phyloP scores from a whole-genome alignment of 2,797 vertebrate genomes.

The Anomalospiza imberbis region DNA sequence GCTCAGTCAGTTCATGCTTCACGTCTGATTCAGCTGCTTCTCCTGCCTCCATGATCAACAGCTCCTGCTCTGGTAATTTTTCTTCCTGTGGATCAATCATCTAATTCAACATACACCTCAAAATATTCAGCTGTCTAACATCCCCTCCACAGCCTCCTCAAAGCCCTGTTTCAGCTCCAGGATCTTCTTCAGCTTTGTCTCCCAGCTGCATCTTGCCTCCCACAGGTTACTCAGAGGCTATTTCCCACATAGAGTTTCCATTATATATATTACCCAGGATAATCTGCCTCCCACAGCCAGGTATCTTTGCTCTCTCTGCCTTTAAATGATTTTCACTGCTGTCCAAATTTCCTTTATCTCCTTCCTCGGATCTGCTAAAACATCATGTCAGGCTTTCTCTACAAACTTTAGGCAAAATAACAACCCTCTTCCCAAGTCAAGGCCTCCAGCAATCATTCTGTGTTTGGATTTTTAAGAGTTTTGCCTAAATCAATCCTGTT shows the following conservation, averaged over 20 bases:
- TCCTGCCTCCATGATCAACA: background rate
- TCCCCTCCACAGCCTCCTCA: background rate
- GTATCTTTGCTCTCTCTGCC: background rate
- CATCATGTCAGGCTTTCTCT: background rate
- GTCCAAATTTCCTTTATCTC: background rate
- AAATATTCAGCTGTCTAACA: background rate
- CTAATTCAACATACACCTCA: background rate
- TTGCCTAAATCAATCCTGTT: conserved; percentile 23
- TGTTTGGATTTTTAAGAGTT: background rate
- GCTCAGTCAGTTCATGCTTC: background rate
- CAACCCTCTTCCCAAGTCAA: background rate
- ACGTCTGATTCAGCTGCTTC: background rate
- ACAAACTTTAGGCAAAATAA: conserved; percentile 20
- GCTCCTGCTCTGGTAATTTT: background rate
- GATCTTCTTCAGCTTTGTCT: background rate
- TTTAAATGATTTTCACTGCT: background rate
- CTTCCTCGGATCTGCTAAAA: background rate
- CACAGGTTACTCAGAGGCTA: background rate
- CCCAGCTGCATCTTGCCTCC: background rate
- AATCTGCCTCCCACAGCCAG: background rate
- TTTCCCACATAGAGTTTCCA: background rate
- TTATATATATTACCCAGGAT: background rate
- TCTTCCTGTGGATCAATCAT: background rate
- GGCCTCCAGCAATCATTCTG: conserved; percentile 4
- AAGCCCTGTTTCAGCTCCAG: background rate